Evolutionary conservation across 2,113 vertebrate species (phyloP).

Genomic region (Castor canadensis): DNA sequence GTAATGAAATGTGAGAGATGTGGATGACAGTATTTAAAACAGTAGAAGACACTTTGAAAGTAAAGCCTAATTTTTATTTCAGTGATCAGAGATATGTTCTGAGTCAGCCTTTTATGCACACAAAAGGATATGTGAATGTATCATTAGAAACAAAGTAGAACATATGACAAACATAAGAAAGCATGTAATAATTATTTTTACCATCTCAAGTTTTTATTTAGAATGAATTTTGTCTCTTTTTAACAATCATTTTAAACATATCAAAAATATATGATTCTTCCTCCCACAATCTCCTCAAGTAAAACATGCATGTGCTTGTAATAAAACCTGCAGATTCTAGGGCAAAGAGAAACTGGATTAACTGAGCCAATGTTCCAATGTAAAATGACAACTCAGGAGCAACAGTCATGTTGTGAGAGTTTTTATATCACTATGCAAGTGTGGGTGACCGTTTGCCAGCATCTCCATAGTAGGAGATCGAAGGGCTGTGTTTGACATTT

Average conservation of each 20-base stretch:
- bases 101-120: conserved; percentile 15
- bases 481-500: conserved; percentile 36
- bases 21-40: neutral
- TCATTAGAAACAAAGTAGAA: conserved; percentile 5
- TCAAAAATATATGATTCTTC: neutral
- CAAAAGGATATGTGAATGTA: neutral
- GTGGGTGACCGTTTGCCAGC: neutral
- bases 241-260: neutral
- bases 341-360: conserved; percentile 26
- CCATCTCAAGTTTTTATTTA: conserved; percentile 34
- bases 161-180: neutral
- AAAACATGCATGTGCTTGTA: neutral
- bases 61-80: conserved; percentile 29
- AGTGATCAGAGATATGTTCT: neutral
- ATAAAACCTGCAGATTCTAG: conserved; percentile 4
- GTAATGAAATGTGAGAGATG: neutral
- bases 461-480: neutral
- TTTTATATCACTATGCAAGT: neutral
- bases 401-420: neutral
- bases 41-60: neutral
- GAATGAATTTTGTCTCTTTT: neutral
- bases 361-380: neutral
- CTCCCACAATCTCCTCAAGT: neutral
- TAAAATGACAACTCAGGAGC: neutral
- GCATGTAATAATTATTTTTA: conserved; percentile 27